A percentile compares a stretch with the other conserved stretches of the same genome.
These are phyloP conservation scores for Mongoloraphidia duomilia DNA, from an alignment of 2,888 invertebrate species.

Conservation along the genomic window DNA sequence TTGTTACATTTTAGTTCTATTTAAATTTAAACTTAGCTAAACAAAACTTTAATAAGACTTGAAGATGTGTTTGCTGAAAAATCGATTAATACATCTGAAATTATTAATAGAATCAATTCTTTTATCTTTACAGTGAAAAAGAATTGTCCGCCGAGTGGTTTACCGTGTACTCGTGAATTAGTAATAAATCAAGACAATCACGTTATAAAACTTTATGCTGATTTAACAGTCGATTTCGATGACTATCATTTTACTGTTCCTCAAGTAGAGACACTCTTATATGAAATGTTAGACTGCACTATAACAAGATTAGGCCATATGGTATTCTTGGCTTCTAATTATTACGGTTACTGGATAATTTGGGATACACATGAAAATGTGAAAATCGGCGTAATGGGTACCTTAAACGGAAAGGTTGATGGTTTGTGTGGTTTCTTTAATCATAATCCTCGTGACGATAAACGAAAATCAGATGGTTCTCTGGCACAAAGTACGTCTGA, in stretches of 20 bases:
- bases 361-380: constrained; percentile 53
- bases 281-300: constrained; percentile 45
- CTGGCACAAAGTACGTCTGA: constrained; percentile 45
- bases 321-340: constrained; percentile 50
- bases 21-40: background rate
- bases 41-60: constrained; percentile 3
- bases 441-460: constrained; percentile 49
- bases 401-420: constrained; percentile 47
- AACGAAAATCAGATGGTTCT: constrained; percentile 51
- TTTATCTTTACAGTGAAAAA: constrained; percentile 38
- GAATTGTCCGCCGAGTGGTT: constrained; percentile 39
- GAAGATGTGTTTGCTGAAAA: background rate
- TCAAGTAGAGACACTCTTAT: constrained; percentile 44
- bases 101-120: background rate
- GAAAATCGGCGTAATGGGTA: constrained; percentile 54
- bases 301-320: constrained; percentile 55
- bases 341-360: constrained; percentile 58
- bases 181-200: constrained; percentile 46
- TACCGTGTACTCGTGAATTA: constrained; percentile 45
- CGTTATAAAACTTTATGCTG: constrained; percentile 42
- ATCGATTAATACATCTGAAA: background rate
- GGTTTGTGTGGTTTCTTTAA: constrained; percentile 72
- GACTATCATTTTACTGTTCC: constrained; percentile 45
- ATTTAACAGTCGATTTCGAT: constrained; percentile 51
- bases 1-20: background rate